Evolutionary conservation across 1,140 invertebrate species (phyloP), one percentile per base, ranked within the genome.

Genomic region (Scylla paramamosain): DNA sequence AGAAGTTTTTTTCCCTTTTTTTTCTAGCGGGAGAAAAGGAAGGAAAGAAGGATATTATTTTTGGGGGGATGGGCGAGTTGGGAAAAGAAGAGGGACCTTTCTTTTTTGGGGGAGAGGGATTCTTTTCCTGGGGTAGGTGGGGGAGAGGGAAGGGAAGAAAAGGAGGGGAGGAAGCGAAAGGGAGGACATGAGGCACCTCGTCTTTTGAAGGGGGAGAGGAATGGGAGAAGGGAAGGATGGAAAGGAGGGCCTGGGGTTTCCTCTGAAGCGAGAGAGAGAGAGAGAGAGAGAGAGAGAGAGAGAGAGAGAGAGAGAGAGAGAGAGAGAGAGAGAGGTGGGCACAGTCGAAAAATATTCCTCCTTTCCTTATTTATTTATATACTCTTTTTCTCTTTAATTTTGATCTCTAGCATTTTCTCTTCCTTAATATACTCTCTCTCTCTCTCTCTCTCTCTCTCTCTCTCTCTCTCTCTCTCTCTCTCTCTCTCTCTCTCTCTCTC

Each of bases 401-500:
- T 52, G 6, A 7, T 52, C 6, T 52, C 14, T 52, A n/a, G n/a
- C n/a, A n/a, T n/a, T n/a, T n/a, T n/a, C 25, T 77, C 67, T 77
- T 20, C n/a, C 67, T 77, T n/a, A n/a, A n/a, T n/a, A n/a, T n/a
- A n/a, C n/a, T 67, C 59, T 67, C 59, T 67, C 59, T 67, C 59
- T 67, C 59, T 67, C 59, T 67, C 25, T 77, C 67, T 77, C 67
- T 77, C 67, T 77, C 67, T 77, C 67, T 77, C 67, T 59, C 52
- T 59, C 52, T 59, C 52, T 59, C 52, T 59, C 52, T 59, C 52
- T 59, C 52, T 59, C 52, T 59, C 52, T 59, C 52, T 59, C 52
- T 59, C 52, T 59, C 52, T 59, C 52, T 59, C 52, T 59, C 52
- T 59, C 52, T 59, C 52, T 59, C 52, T 59, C 52, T 59, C 52